These are phyloP conservation scores for Rhamnusium bicolor DNA, from an alignment of 2,888 invertebrate species.

Conservation along the genomic window DNA sequence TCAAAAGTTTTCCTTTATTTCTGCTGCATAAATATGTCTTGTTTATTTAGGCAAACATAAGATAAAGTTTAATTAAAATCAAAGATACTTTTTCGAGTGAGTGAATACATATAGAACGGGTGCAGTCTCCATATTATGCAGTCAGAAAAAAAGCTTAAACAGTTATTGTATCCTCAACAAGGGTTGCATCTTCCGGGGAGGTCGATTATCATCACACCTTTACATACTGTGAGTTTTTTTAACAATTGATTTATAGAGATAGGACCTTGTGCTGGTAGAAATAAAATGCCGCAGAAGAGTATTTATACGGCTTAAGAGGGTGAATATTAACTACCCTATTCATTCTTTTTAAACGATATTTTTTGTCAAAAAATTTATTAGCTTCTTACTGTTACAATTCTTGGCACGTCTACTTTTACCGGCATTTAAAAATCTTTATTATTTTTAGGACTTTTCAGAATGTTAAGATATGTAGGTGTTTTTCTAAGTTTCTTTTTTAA, in stretches of 20 bases:
- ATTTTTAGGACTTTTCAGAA: background rate
- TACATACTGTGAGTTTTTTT: conserved; percentile 59
- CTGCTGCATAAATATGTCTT: conserved; percentile 21
- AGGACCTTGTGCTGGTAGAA: conserved; percentile 58
- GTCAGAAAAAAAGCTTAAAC: conserved; percentile 58
- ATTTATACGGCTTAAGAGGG: conserved; percentile 46
- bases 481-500: background rate
- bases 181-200: conserved; percentile 63
- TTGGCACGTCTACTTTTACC: background rate
- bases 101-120: conserved; percentile 52
- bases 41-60: conserved; percentile 44
- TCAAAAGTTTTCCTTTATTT: conserved; percentile 2
- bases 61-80: conserved; percentile 52
- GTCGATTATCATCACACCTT: conserved; percentile 68
- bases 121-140: conserved; percentile 52
- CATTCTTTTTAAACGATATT: conserved; percentile 39
- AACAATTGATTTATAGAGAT: conserved; percentile 65
- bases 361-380: conserved; percentile 35
- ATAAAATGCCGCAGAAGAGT: conserved; percentile 46
- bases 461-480: background rate
- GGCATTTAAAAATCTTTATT: background rate
- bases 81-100: conserved; percentile 59
- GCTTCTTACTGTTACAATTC: conserved; percentile 8
- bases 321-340: conserved; percentile 55
- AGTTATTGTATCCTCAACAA: conserved; percentile 61